Percentiles rank a stretch among this genome's conserved stretches.
These are phyloP conservation scores for Vidua macroura DNA, from an alignment of 2,113 vertebrate genomes.

Conservation along the genomic window DNA sequence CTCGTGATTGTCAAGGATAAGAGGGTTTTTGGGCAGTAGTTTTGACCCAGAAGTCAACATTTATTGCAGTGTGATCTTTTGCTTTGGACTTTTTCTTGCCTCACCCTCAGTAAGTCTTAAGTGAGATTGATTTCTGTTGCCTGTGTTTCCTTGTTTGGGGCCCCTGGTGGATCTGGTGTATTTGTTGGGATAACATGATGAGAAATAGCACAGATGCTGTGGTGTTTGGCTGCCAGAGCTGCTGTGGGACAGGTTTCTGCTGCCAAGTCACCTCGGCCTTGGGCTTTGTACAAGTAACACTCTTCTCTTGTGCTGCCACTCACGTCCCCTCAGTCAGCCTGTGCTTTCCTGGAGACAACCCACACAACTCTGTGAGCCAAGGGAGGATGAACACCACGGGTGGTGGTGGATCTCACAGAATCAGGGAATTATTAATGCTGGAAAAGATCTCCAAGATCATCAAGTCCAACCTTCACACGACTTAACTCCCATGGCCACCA, in stretches of 20 bases:
- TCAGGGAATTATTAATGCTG: background rate
- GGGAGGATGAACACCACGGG: fast-evolving
- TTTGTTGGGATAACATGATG: background rate
- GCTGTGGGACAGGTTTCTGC: background rate
- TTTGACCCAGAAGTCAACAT: background rate
- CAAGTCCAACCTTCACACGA: background rate
- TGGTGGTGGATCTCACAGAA: fast-evolving
- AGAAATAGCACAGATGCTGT: background rate
- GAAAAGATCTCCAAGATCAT: background rate
- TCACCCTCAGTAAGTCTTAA: background rate
- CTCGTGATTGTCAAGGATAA: background rate
- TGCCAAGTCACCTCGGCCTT: background rate
- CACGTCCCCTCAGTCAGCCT: background rate
- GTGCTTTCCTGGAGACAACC: background rate
- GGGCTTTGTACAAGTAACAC: background rate
- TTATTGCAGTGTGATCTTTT: background rate
- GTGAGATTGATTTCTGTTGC: background rate
- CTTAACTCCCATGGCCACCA: background rate
- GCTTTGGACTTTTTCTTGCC: background rate
- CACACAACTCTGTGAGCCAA: background rate
- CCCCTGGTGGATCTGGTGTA: background rate
- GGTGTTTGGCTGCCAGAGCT: background rate
- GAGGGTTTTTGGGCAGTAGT: background rate
- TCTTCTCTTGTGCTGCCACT: background rate
- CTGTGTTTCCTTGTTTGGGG: background rate